phyloP scores from a whole-genome alignment of 2,113 vertebrate species.

The Glaucidium brasilianum region DNA sequence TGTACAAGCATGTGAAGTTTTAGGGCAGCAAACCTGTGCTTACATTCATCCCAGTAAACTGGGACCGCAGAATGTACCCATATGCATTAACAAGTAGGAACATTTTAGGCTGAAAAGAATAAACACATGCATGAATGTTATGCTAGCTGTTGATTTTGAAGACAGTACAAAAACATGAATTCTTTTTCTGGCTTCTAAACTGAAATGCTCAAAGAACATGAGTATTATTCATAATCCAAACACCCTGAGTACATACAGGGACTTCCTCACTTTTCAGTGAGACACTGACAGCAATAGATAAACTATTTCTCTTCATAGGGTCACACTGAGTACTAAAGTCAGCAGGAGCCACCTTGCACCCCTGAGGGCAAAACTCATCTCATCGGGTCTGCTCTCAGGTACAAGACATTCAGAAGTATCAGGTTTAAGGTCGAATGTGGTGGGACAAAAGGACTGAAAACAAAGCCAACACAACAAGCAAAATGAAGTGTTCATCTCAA shows the following conservation, averaged over 20 bases:
- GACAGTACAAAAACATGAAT: neutral
- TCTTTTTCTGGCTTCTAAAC: neutral
- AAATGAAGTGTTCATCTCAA: neutral
- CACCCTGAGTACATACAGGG: neutral
- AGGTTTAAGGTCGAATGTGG: neutral
- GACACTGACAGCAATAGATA: neutral
- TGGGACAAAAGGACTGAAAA: neutral
- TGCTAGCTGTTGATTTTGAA: neutral
- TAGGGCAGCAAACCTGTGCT: neutral
- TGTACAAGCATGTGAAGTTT: neutral
- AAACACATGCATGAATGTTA: neutral
- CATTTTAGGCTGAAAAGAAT: neutral
- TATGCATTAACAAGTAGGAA: neutral
- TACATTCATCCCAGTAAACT: neutral
- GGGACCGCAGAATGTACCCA: neutral
- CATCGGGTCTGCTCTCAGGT: neutral
- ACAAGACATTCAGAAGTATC: neutral
- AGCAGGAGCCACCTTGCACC: neutral
- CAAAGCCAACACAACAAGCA: neutral
- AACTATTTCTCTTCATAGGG: neutral
- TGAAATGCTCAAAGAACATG: neutral
- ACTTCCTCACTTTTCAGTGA: neutral
- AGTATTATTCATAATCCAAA: neutral
- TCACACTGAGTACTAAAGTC: rapidly evolving
- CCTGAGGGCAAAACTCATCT: neutral